These are phyloP conservation scores for Lepidothrix coronata DNA, from an alignment of 2,113 vertebrate species.

Conservation along the genomic window DNA sequence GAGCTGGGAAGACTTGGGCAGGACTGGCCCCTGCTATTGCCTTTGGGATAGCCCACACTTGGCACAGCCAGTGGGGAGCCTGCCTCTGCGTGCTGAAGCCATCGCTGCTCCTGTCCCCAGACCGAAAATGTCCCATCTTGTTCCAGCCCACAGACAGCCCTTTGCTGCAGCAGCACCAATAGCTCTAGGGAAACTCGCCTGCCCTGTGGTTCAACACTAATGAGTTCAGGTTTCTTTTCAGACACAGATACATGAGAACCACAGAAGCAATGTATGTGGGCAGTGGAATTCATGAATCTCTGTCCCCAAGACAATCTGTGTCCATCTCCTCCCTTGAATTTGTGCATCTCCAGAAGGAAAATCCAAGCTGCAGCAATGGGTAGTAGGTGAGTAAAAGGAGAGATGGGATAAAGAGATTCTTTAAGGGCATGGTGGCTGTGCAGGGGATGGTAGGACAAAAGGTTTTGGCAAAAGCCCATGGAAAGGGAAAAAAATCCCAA, in stretches of 20 bases:
- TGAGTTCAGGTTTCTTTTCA: background rate
- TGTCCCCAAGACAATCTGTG: background rate
- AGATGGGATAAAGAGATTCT: background rate
- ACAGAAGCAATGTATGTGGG: background rate
- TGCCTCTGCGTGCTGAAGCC: accelerated
- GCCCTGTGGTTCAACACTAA: background rate
- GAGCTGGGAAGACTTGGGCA: background rate
- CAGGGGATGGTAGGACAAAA: background rate
- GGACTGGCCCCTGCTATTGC: background rate
- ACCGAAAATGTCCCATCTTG: background rate
- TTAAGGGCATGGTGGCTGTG: background rate
- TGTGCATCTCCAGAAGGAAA: background rate
- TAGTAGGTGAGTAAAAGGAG: background rate
- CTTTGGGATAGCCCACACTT: background rate
- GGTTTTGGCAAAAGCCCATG: background rate
- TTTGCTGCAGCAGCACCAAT: background rate
- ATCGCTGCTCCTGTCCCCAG: background rate
- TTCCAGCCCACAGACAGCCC: background rate
- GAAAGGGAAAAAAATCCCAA: background rate
- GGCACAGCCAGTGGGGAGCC: background rate
- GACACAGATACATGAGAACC: accelerated
- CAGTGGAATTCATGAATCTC: background rate
- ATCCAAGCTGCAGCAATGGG: background rate
- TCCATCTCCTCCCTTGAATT: background rate
- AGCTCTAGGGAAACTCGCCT: background rate